These are phyloP conservation scores for Prorops nasuta DNA, from an alignment of 1,140 invertebrate species.

Conservation along the genomic window DNA sequence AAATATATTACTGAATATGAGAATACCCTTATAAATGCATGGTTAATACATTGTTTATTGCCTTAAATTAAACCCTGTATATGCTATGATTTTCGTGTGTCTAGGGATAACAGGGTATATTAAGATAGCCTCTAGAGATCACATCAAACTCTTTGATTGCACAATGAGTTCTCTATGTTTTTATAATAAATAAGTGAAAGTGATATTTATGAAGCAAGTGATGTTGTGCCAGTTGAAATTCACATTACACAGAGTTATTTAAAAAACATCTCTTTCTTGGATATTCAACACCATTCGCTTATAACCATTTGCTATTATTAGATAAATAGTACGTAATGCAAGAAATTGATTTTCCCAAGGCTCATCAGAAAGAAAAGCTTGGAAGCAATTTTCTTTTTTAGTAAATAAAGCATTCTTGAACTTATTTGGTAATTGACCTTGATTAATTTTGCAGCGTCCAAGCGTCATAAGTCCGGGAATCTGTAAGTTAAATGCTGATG, in stretches of 20 bases:
- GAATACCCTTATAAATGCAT: too few relatives aligned
- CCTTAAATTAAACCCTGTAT: too few relatives aligned
- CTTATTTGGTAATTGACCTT: conserved; percentile 60
- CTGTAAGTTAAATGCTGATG: conserved; percentile 42
- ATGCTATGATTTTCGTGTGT: too few relatives aligned
- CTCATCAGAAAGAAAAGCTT: conserved; percentile 62
- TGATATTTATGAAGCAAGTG: background rate
- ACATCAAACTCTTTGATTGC: background rate
- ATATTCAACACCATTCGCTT: conserved; percentile 19
- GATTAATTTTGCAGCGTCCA: conserved; percentile 63
- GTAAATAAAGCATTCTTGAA: conserved; percentile 49
- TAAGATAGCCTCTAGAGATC: background rate
- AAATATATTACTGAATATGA: too few relatives aligned
- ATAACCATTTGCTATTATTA: conserved; percentile 51
- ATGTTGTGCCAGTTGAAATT: background rate
- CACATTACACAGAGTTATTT: conserved; percentile 1
- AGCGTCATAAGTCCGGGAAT: conserved; percentile 73
- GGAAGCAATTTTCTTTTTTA: conserved; percentile 53
- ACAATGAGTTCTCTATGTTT: background rate
- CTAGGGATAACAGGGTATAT: too few relatives aligned
- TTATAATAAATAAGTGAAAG: background rate
- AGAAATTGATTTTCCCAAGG: conserved; percentile 65
- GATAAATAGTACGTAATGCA: conserved; percentile 65
- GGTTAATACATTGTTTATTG: too few relatives aligned
- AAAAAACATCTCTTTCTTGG: conserved; percentile 3